A percentile compares a stretch with the other conserved stretches of the same genome.
Conservation (phyloP, 2,888 invertebrate species). For the Cryptocephalus moraei region DNA sequence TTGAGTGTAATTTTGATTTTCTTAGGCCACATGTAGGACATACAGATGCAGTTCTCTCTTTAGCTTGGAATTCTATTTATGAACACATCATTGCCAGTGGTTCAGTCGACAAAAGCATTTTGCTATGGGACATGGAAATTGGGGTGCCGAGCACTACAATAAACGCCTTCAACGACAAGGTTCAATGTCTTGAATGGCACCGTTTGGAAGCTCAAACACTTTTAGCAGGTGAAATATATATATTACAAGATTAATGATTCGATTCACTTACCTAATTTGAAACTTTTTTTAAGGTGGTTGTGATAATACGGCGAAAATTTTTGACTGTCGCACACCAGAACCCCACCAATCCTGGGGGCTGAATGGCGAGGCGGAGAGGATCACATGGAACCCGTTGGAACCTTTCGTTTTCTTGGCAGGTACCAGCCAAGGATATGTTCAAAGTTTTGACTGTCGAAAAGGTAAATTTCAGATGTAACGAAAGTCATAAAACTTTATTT, state of each 20-base stretch:
- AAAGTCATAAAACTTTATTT: no score
- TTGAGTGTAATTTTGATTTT: neutral
- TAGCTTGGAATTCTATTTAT: slow-evolving; percentile 81
- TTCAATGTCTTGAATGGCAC: slow-evolving; percentile 79
- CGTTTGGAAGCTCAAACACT: slow-evolving; percentile 72
- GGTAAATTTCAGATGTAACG: slow-evolving; percentile 21
- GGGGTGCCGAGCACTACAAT: slow-evolving; percentile 67
- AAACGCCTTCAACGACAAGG: slow-evolving; percentile 65
- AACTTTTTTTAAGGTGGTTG: slow-evolving; percentile 46
- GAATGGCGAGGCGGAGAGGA: slow-evolving; percentile 74
- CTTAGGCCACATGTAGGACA: slow-evolving; percentile 48
- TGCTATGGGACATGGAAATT: slow-evolving; percentile 87
- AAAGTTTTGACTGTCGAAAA: slow-evolving; percentile 64
- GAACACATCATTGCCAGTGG: slow-evolving; percentile 84
- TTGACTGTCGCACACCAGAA: slow-evolving; percentile 63
- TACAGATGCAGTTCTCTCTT: slow-evolving; percentile 79
- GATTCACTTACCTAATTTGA: slow-evolving; percentile 35
- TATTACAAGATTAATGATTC: no score
- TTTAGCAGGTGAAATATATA: slow-evolving; percentile 49
- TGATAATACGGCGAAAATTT: slow-evolving; percentile 56
- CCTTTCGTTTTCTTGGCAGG: slow-evolving; percentile 66
- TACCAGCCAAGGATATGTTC: slow-evolving; percentile 51
- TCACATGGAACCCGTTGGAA: slow-evolving; percentile 73
- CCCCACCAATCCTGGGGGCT: slow-evolving; percentile 61
- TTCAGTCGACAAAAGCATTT: slow-evolving; percentile 78